These are phyloP conservation scores for Gila robusta DNA, from an alignment of 2,797 vertebrate genomes.

Conservation along the genomic window DNA sequence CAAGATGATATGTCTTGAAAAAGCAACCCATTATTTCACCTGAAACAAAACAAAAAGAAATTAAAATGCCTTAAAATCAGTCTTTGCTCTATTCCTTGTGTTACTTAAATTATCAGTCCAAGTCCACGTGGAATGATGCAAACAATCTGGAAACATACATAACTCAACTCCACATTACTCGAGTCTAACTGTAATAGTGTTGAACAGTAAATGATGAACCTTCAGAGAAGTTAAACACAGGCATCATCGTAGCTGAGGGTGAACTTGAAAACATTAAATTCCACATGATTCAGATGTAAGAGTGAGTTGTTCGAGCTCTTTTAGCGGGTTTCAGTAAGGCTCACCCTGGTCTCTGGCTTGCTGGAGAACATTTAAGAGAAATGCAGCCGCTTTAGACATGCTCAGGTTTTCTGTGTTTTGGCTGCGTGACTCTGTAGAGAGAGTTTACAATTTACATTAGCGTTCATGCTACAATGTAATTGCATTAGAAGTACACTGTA, in stretches of 20 bases:
- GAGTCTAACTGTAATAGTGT: neutral
- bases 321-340: conserved; percentile 14
- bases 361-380: conserved; percentile 83
- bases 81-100: neutral
- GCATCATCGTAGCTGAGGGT: neutral
- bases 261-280: conserved; percentile 6
- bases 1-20: conserved; percentile 79
- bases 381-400: conserved; percentile 82
- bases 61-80: neutral
- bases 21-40: conserved; percentile 77
- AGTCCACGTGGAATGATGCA: conserved; percentile 6
- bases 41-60: conserved; percentile 55
- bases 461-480: neutral
- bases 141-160: conserved; percentile 8
- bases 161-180: conserved; percentile 4
- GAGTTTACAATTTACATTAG: neutral
- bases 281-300: neutral
- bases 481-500: neutral
- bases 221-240: conserved; percentile 20
- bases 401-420: conserved; percentile 83
- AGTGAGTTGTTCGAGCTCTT: conserved; percentile 2
- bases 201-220: neutral
- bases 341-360: conserved; percentile 85
- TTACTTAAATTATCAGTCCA: neutral
- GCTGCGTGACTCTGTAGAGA: conserved; percentile 85